Base-by-base conservation (phyloP, 2,113 vertebrate genomes). In the Saccopteryx bilineata region DNA sequence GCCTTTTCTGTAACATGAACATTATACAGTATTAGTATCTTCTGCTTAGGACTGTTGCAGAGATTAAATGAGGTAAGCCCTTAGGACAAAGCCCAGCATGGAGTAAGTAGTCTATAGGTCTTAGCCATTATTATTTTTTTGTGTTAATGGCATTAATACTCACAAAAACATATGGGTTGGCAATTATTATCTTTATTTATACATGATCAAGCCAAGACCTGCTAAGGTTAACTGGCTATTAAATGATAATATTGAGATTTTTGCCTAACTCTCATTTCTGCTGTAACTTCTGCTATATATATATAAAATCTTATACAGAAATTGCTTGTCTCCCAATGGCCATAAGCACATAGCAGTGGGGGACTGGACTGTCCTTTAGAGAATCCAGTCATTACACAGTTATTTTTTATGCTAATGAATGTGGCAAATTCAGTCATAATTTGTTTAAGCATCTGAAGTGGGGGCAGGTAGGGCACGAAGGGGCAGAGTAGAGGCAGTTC, bases 361-460 rank as follows among this genome's bases (percentile, higher is more conserved):
- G 39, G 19, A 18, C 0, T 17, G 2, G 46, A 89, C 60, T 26
- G 31, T 69, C 14, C 78, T 95, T 71, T 39, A 78, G 46, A 92
- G 31, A 87, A 79, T 74, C 8, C 52, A 50, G 23, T 69, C 84
- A 65, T 46, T 83, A 50, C 26, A 60, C 9, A 10, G 19, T n/a
- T 71, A 58, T 84, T 69, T 92, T 21, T 28, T 48, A 39, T 52
- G 23, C 23, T 82, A 48, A 88, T 5, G 15, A 84, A 17, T 48
- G 58, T 52, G 18, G 60, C 39, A 66, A 56, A 56, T 71, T 50
- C 33, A 3, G 56, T 65, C 56, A 52, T 71, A 28, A 60, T 92
- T 71, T 86, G 48, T 54, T 76, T 56, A 74, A 83, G 83, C 66
- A n/a, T 78, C 89, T 84, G 84, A 90, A 81, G 10, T 33, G 8